Base-by-base conservation (phyloP, 2,888 invertebrate genomes). In the Rhogogaster chlorosoma region DNA sequence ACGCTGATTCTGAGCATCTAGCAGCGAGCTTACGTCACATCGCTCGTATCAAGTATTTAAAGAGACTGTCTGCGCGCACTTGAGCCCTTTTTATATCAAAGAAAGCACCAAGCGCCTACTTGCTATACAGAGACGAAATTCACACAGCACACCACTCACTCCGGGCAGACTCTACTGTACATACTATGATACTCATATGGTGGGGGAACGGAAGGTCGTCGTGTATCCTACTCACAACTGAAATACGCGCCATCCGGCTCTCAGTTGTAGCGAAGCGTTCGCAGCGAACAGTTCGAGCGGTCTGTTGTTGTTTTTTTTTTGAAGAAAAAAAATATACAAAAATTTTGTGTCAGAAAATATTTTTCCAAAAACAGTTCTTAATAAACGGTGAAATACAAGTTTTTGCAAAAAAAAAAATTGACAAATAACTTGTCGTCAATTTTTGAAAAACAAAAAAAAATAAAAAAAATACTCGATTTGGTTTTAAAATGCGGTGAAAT, bases 131-230 rank as follows among this genome's bases (percentile, higher is more conserved):
- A n/a, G 6, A n/a, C 6, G n/a, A 53, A 53, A 53, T 61, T 26
- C 9, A 10, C 12, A 61, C 61, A 45, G 45, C 45, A 45, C 45
- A 45, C 61, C 26, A 12, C 12, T 12, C 26, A 61, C 61, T 26
- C 10, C 6, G 61, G 22, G 67, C 1, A 15, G 67, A 32, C 67
- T 67, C 26, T 61, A 61, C 26, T 61, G 61, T 61, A 61, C 6
- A 26, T 61, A 61, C 6, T 53, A 7, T 53, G n/a, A 29, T 49
- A 57, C 29, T 26, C 4, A 45, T 53, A 22, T 26, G 38, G 57
- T 61, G 80, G 61, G 80, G 61, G 80, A 61, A 80, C 57, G 90
- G 90, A 92, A 91, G 91, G 91, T 91, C 91, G 90, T 91, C 90
- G 89, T 89, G 90, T 89, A 90, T 91, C 91, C 89, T 89, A 86